Conservation (phyloP, 2,797 vertebrate genomes). For the Leptatherina wallacei region DNA sequence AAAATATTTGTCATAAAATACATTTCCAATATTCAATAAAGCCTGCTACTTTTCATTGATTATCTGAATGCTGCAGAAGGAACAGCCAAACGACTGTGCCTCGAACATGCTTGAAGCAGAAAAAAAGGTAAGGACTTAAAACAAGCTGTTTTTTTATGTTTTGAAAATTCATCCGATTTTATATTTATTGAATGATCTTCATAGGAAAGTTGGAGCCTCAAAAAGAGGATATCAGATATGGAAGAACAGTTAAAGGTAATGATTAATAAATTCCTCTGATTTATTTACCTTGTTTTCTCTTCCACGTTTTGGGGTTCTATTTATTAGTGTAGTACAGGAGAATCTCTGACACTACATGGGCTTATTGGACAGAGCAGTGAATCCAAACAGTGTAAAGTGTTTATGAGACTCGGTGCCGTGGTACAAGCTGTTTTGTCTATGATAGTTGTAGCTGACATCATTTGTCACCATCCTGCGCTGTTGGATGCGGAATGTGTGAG, state of each 20-base stretch:
- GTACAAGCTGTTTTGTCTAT: constrained; percentile 35
- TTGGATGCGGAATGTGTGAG: constrained; percentile 53
- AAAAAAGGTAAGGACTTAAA: constrained; percentile 83
- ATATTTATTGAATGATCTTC: constrained; percentile 18
- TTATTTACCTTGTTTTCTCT: neutral
- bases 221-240: constrained; percentile 93
- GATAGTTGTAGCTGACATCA: constrained; percentile 51
- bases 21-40: neutral
- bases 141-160: neutral
- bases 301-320: neutral
- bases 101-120: constrained; percentile 88
- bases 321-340: too few relatives aligned
- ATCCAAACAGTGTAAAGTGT: constrained; percentile 26
- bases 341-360: too few relatives aligned
- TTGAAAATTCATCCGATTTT: constrained; percentile 4
- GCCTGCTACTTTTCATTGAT: constrained; percentile 8
- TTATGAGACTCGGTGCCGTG: constrained; percentile 29
- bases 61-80: constrained; percentile 46
- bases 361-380: constrained; percentile 5
- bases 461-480: constrained; percentile 71
- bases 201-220: constrained; percentile 89
- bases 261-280: neutral
- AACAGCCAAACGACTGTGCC: constrained; percentile 65
- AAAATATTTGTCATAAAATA: neutral
- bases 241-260: constrained; percentile 95